Percentiles rank a stretch among this genome's conserved stretches.
These are phyloP conservation scores for Sebastes diploproa DNA, from an alignment of 2,797 vertebrate genomes.

Conservation along the genomic window DNA sequence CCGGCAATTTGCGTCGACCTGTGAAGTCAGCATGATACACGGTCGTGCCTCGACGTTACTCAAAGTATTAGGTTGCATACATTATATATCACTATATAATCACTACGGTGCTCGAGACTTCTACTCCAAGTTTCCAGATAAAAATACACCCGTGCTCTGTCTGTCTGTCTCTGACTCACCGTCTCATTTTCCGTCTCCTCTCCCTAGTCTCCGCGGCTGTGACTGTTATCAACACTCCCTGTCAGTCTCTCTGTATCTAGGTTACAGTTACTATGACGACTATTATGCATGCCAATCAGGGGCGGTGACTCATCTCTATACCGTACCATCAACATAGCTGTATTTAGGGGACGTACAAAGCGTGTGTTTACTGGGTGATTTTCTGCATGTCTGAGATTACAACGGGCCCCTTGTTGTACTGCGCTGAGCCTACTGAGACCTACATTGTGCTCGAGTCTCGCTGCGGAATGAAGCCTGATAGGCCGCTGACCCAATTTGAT, in stretches of 20 bases:
- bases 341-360: conserved; percentile 11
- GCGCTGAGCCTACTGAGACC: background rate
- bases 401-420: background rate
- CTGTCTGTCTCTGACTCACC: conserved; percentile 33
- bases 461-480: conserved; percentile 26
- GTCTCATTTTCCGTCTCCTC: conserved; percentile 37
- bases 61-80: conserved; percentile 58
- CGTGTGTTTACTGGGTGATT: background rate
- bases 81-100: conserved; percentile 30
- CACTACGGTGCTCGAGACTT: background rate
- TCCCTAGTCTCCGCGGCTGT: conserved; percentile 2
- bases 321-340: conserved; percentile 11
- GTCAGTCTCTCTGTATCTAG: conserved; percentile 59
- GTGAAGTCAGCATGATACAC: conserved; percentile 58
- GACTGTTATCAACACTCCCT: conserved; percentile 57
- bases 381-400: background rate
- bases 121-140: conserved; percentile 11
- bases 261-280: conserved; percentile 71
- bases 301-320: conserved; percentile 61
- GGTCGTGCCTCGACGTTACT: conserved; percentile 29
- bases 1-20: conserved; percentile 49
- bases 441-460: background rate
- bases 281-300: conserved; percentile 61
- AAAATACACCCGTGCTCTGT: conserved; percentile 11
- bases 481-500: conserved; percentile 51